These are phyloP conservation scores for Bellardia bayeri DNA, from an alignment of 2,888 invertebrate species.

Conservation along the genomic window DNA sequence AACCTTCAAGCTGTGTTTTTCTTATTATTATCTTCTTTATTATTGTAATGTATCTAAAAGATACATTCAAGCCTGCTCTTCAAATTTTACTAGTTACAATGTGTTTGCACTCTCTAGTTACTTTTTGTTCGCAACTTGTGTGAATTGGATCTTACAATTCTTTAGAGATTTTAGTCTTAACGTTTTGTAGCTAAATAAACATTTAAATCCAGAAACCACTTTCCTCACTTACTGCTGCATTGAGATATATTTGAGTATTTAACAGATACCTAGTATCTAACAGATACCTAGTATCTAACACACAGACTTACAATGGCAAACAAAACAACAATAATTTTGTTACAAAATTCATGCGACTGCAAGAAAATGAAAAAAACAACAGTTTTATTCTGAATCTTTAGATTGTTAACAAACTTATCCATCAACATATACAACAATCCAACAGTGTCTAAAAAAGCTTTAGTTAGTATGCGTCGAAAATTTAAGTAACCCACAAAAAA, in stretches of 20 bases:
- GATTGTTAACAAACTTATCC: no score
- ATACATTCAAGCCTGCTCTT: constrained; percentile 76
- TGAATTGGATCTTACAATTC: neutral
- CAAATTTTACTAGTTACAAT: neutral
- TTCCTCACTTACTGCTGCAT: neutral
- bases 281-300: constrained; percentile 65
- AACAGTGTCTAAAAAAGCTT: neutral
- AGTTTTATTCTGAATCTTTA: no score
- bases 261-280: constrained; percentile 2
- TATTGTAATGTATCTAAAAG: constrained; percentile 76
- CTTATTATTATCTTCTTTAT: constrained; percentile 29
- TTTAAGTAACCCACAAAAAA: neutral
- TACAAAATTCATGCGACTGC: neutral
- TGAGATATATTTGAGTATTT: neutral
- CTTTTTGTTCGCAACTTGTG: neutral
- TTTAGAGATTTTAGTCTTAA: neutral
- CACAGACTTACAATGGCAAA: constrained; percentile 70
- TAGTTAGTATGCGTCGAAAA: neutral
- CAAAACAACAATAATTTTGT: neutral
- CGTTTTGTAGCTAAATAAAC: constrained; percentile 3
- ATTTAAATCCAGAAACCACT: neutral
- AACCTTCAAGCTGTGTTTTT: constrained; percentile 49
- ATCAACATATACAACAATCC: neutral
- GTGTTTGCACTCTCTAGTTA: neutral
- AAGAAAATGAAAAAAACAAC: no score